Percentiles rank a stretch among this genome's conserved stretches.
phyloP scores from a whole-genome alignment of 1,140 invertebrate genomes.

The Ruditapes philippinarum region DNA sequence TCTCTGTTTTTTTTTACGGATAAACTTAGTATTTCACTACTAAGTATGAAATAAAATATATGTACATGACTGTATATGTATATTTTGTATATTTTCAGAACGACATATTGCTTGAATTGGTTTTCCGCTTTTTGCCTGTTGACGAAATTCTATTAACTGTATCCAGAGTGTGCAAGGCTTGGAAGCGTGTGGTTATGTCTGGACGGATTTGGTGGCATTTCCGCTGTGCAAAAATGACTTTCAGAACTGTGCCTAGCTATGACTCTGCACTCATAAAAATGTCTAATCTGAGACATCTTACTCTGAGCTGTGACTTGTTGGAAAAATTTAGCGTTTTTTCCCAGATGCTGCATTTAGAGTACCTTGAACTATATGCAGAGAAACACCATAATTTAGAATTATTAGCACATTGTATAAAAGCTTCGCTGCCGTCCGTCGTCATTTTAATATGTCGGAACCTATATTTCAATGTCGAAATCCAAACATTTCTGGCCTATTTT shows the following conservation, averaged over 20 bases:
- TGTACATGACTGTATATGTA: background rate
- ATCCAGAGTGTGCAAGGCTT: conserved; percentile 10
- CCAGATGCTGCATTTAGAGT: conserved; percentile 20
- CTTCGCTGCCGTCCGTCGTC: background rate
- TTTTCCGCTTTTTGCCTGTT: conserved; percentile 28
- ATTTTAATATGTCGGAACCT: conserved; percentile 42
- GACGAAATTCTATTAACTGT: conserved; percentile 30
- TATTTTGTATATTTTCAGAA: conserved; percentile 48
- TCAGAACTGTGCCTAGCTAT: conserved; percentile 20
- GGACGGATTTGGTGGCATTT: conserved; percentile 30
- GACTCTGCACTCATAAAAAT: conserved; percentile 30
- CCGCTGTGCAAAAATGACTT: conserved; percentile 25
- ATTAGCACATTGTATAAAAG: conserved; percentile 36
- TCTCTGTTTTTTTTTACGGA: no score
- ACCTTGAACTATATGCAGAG: conserved; percentile 24
- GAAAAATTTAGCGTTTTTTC: conserved; percentile 18
- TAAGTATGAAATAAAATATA: no score
- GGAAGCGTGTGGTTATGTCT: conserved; percentile 34
- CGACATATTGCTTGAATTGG: conserved; percentile 33
- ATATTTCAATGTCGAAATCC: conserved; percentile 29
- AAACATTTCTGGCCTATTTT: conserved; percentile 41
- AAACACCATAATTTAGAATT: conserved; percentile 26
- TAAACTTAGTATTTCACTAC: no score
- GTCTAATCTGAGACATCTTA: conserved; percentile 32
- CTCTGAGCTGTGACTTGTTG: conserved; percentile 20